Percentiles rank a stretch among this genome's conserved stretches.
phyloP scores from a whole-genome alignment of 2,888 invertebrate genomes.

The Aphrophora alni region DNA sequence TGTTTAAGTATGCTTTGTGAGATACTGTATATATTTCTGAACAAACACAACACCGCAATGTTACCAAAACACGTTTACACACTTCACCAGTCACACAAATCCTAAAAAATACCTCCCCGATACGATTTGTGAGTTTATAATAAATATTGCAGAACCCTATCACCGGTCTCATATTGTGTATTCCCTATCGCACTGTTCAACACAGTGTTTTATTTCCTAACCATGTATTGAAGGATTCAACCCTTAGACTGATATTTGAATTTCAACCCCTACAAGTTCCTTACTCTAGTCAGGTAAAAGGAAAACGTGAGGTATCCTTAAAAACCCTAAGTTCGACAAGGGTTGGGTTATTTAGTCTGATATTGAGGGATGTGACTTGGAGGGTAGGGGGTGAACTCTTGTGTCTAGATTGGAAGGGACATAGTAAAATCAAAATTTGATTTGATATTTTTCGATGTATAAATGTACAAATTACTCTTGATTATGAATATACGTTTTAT shows the following conservation, averaged over 20 bases:
- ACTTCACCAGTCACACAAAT: not conserved
- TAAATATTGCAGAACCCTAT: not conserved
- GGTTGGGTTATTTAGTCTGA: not conserved
- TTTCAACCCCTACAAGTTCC: not conserved
- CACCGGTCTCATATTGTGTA: not conserved
- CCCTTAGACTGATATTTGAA: not conserved
- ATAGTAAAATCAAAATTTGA: not conserved
- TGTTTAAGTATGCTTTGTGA: no score
- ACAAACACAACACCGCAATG: no score
- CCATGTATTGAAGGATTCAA: no score
- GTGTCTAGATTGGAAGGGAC: no score
- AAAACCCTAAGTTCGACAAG: not conserved
- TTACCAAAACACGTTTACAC: no score
- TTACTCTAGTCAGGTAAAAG: not conserved
- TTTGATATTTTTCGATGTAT: no score
- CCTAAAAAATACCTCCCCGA: not conserved
- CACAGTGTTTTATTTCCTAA: not conserved
- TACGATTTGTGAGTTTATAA: not conserved
- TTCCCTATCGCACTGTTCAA: not conserved
- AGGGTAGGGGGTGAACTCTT: not conserved
- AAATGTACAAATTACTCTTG: no score
- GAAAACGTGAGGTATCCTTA: not conserved
- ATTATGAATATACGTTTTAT: no score
- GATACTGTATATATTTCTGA: no score
- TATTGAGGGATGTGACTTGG: not conserved